Conservation (phyloP, 2,797 vertebrate genomes). For the Mergus octosetaceus region DNA sequence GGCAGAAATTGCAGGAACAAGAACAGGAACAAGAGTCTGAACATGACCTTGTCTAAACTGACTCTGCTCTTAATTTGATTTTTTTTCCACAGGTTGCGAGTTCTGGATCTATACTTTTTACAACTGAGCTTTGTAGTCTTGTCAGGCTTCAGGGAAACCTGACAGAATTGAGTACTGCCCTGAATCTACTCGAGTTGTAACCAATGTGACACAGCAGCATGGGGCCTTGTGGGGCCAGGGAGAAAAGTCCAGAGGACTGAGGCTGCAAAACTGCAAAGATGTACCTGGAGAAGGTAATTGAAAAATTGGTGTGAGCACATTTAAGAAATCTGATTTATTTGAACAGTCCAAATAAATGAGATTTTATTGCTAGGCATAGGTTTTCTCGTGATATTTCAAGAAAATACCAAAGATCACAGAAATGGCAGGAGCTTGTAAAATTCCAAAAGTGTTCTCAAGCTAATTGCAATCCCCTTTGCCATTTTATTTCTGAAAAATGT, state of each 20-base stretch:
- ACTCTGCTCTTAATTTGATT: constrained; percentile 72
- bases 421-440: constrained; percentile 34
- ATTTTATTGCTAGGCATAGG: constrained; percentile 15
- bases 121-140: not conserved
- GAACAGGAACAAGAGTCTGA: constrained; percentile 78
- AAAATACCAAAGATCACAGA: constrained; percentile 46
- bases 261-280: constrained; percentile 84
- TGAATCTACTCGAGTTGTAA: constrained; percentile 78
- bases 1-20: constrained; percentile 72
- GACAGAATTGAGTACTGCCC: constrained; percentile 82
- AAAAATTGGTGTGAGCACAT: not conserved
- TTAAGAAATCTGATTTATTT: constrained; percentile 22
- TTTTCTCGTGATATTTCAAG: constrained; percentile 42
- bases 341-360: not conserved
- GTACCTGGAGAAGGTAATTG: constrained; percentile 82
- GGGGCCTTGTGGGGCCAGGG: constrained; percentile 77
- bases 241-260: constrained; percentile 81
- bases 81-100: not conserved
- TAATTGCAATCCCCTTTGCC: constrained; percentile 44
- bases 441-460: constrained; percentile 23
- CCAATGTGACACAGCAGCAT: constrained; percentile 75
- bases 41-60: constrained; percentile 81
- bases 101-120: constrained; percentile 10
- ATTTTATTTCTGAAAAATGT: constrained; percentile 28
- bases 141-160: constrained; percentile 77